Evolutionary conservation across 2,797 vertebrate species (phyloP).

Genomic region (Leptodactylus fallax): DNA sequence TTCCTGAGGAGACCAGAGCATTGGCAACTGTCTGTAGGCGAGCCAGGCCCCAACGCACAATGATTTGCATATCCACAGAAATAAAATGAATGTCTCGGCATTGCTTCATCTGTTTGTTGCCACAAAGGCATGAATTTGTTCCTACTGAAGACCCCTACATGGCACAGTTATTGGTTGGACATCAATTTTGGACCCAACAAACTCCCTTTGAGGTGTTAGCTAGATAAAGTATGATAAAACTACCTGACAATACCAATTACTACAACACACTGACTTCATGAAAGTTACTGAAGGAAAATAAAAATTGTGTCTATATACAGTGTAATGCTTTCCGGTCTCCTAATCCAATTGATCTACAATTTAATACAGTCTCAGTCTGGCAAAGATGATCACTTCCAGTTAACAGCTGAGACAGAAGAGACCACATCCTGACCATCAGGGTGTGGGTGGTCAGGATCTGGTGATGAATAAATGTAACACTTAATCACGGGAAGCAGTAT

Average conservation of each 20-base stretch:
- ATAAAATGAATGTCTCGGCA: too few relatives aligned
- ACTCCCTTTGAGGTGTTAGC: too few relatives aligned
- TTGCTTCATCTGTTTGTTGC: too few relatives aligned
- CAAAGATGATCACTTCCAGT: slow-evolving; percentile 35
- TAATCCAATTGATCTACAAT: slow-evolving; percentile 38
- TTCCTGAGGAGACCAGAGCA: too few relatives aligned
- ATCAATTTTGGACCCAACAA: too few relatives aligned
- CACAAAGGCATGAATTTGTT: too few relatives aligned
- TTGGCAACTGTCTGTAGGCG: too few relatives aligned
- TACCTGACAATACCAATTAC: background rate
- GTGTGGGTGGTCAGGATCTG: slow-evolving; percentile 22
- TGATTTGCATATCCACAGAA: too few relatives aligned
- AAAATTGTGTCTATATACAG: background rate
- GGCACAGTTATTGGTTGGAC: too few relatives aligned
- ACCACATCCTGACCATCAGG: slow-evolving; percentile 45
- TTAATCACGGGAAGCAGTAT: slow-evolving; percentile 3
- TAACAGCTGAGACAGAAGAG: background rate
- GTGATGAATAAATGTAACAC: background rate
- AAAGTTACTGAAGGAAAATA: background rate
- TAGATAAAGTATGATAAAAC: too few relatives aligned
- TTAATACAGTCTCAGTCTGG: slow-evolving; percentile 22
- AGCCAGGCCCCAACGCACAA: too few relatives aligned
- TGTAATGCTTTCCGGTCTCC: background rate
- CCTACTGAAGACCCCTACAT: too few relatives aligned
- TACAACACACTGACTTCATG: background rate